Evolutionary conservation across 2,113 vertebrate species (phyloP), one percentile per base, ranked within the genome.

Genomic region (Pseudorhombus dupliciocellatus): DNA sequence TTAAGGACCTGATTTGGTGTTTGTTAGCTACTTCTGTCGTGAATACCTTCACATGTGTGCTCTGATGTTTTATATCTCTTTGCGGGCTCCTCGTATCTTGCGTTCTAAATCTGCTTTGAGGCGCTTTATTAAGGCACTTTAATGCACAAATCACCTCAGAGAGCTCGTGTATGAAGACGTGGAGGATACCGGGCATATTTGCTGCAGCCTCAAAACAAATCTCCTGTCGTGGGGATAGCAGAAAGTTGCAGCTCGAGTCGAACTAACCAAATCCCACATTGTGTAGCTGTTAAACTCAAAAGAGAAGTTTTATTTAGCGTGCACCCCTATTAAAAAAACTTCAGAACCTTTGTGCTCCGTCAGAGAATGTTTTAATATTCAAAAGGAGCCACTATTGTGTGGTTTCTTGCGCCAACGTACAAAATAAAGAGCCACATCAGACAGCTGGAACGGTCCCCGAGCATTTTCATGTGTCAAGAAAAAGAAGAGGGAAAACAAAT

Each of bases 371-470:
- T 93, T 93, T 92, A 94, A 94, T 93, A 93, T 93, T 93, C 90
- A 86, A 88, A 89, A 88, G 88, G 88, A 90, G 87, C 90, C 90
- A 87, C 90, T 87, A 92, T 92, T 90, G 91, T 93, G 93, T 75
- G 93, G 92, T 93, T 91, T 86, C 77, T 87, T 87, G 81, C 72
- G 66, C 87, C 87, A 88, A 90, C 82, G 92, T 89, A 91, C 87
- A 90, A 92, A 92, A 93, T 92, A 92, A 92, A 88, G 91, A 92
- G 87, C 93, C 93, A 94, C 93, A 94, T 94, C 90, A 91, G 86
- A 93, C 81, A 77, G 85, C 82, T 88, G 88, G 86, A 90, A 93
- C 87, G 9, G 80, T 85, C 86, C 78, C 86, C 83, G 89, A 92
- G 86, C 90, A 93, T 93, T 94, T 92, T 92, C 91, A 91, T 92